Percentiles rank a stretch among this genome's conserved stretches.
These are phyloP conservation scores for Microtus montanus DNA, from an alignment of 2,113 vertebrate species.

Conservation along the genomic window DNA sequence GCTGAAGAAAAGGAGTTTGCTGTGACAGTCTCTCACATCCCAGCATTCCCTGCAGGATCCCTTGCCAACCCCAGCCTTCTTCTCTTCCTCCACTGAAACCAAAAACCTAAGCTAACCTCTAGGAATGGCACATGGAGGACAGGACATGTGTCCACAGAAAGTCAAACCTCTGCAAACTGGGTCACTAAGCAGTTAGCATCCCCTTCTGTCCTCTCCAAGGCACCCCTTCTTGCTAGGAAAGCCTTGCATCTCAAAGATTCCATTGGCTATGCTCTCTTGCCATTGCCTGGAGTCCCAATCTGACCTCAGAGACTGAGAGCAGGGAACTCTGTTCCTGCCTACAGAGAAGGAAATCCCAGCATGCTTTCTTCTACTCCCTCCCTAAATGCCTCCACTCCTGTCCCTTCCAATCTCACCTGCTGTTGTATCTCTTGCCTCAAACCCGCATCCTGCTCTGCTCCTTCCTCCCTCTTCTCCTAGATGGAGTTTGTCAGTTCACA, in stretches of 20 bases:
- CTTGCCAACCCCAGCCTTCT: neutral
- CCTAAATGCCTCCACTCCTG: accelerated
- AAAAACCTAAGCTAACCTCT: neutral
- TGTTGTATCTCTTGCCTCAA: neutral
- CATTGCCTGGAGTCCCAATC: neutral
- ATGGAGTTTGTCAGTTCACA: neutral
- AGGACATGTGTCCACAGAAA: neutral
- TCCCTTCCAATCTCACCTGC: neutral
- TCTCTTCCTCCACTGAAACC: neutral
- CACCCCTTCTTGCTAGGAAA: neutral
- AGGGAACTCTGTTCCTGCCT: neutral
- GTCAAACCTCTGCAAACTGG: neutral
- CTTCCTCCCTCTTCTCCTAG: neutral
- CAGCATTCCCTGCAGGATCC: neutral
- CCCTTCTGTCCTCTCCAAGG: neutral
- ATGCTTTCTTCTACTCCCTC: neutral
- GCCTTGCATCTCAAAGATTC: neutral
- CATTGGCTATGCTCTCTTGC: too few species aligned
- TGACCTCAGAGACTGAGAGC: neutral
- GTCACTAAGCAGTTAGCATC: neutral
- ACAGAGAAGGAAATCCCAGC: neutral
- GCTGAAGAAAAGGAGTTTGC: neutral
- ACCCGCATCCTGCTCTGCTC: neutral
- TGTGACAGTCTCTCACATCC: neutral
- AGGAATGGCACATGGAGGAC: neutral